Base-by-base conservation (phyloP, 2,888 invertebrate species). In the Liopterus haemorrhoidalis region DNA sequence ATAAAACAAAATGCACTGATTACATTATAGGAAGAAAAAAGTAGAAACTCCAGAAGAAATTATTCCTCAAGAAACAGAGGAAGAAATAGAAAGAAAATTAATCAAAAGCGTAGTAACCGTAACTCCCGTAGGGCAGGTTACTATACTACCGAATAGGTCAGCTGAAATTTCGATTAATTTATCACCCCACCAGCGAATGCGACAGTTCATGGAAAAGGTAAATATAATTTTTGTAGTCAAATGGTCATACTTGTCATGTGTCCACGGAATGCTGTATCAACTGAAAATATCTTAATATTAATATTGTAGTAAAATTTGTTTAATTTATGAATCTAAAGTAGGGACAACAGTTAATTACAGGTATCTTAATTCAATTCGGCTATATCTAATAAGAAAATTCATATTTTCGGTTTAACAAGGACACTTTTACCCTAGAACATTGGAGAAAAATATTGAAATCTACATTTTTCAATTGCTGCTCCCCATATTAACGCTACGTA, bases 101-200 rank as follows among this genome's bases (percentile, higher is more conserved):
- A 41, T 53, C 2, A 50, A 59, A 5, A 49, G 55, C 12, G 49
- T 46, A 6, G 19, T 69, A 11, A 51, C 53, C 16, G 54, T 72
- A 38, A 45, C 57, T 4, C 68, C 72, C 2, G 55, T 55, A 12
- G 56, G 54, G 4, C 48, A 52, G 33, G 47, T 63, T 2, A 49
- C 47, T 49, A 51, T 72, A 21, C 53, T 51, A 22, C 61, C 70
- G 0, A 57, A 60, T 14, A 62, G 62, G 45, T 63, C 57, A n/a
- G 44, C 56, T 8, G 63, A 66, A 32, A 55, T 71, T 32, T 46
- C 56, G 4, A 52, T 73, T 1, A 65, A 59, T 32, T 71, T 65
- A 50, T 56, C 55, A 24, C 68, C 71, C 8, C 58, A 49, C 4
- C 53, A 57, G 49, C 57, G 66, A 45, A 57, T 69, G 15, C 56